Base-by-base conservation (phyloP, 2,113 vertebrate genomes). In the Notarius lentiginosus region DNA sequence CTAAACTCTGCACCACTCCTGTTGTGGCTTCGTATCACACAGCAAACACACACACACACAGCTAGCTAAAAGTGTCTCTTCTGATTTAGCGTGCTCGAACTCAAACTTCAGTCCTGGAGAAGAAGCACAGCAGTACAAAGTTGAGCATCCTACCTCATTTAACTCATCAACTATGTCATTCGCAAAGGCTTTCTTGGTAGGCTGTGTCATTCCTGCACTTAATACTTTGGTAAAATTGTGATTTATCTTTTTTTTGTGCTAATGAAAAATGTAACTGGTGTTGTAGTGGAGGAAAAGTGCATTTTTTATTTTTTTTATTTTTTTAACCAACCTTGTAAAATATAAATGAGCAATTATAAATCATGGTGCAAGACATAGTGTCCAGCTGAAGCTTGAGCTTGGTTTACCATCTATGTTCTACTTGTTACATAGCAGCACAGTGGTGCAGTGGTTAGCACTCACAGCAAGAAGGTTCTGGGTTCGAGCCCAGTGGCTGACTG, bases 1-100 rank as follows among this genome's bases (percentile, higher is more conserved):
- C 90, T 86, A 90, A 89, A 92, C 90, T 86, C 86, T 87, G 87
- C 88, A 87, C 89, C 89, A 88, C 89, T 89, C 86, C 90, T 90
- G 91, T 93, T 70, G 27, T 90, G 91, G 92, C 92, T 92, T 85
- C 1, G 24, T 86, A 86, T 83, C 83, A 72, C 18, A 27, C 47
- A 56, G 49, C 68, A 87, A 70, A 84, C 65, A 86, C 79, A 87
- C 47, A 73, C 63, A 65, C 70, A 63, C 34, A 58, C 55, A 61
- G 34, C 53, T 58, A 30, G 58, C 27, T 18, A 61, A 60, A 34
- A 79, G n/a, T 34, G 60, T 73, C 34, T 49, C 30, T 70, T 65
- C 41, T 61, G 79, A 75, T 73, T 87, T 63, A 61, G 34, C 24
- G n/a, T 53, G n/a, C 47, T 51, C 11, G 12, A 34, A 34, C 17